phyloP scores from a whole-genome alignment of 2,113 vertebrate species.

The Strigops habroptila region DNA sequence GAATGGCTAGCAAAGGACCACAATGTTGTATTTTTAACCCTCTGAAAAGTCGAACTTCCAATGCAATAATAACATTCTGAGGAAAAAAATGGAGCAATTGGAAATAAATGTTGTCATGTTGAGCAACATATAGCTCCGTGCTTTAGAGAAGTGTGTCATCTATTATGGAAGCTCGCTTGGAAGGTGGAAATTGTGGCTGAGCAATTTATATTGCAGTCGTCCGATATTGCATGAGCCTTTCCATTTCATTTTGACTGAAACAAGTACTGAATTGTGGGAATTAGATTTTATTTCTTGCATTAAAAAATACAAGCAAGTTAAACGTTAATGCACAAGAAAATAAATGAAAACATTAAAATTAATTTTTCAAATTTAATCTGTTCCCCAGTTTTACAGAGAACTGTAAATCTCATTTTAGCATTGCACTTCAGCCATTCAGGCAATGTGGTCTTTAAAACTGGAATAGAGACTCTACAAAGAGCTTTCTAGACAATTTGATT shows the following conservation, averaged over 20 bases:
- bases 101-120: neutral
- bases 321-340: slow-evolving; percentile 67
- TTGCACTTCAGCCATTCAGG: slow-evolving; percentile 38
- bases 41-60: slow-evolving; percentile 6
- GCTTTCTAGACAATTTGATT: slow-evolving; percentile 24
- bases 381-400: slow-evolving; percentile 52
- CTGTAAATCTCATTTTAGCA: slow-evolving; percentile 39
- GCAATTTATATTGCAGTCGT: neutral
- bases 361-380: slow-evolving; percentile 78
- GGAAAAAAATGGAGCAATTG: neutral
- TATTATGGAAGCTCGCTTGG: neutral
- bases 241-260: slow-evolving; percentile 12
- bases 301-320: slow-evolving; percentile 65
- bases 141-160: neutral
- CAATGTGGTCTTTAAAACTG: slow-evolving; percentile 41
- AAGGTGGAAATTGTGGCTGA: neutral
- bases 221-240: neutral
- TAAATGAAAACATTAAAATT: slow-evolving; percentile 76
- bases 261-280: slow-evolving; percentile 48
- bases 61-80: neutral
- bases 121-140: neutral
- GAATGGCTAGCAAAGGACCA: neutral
- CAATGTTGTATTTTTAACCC: neutral
- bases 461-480: neutral
- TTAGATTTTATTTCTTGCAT: slow-evolving; percentile 48